Percentiles rank a stretch among this genome's conserved stretches.
These are phyloP conservation scores for Lucinisca nassula DNA, from an alignment of 2,888 invertebrate species.

Conservation along the genomic window DNA sequence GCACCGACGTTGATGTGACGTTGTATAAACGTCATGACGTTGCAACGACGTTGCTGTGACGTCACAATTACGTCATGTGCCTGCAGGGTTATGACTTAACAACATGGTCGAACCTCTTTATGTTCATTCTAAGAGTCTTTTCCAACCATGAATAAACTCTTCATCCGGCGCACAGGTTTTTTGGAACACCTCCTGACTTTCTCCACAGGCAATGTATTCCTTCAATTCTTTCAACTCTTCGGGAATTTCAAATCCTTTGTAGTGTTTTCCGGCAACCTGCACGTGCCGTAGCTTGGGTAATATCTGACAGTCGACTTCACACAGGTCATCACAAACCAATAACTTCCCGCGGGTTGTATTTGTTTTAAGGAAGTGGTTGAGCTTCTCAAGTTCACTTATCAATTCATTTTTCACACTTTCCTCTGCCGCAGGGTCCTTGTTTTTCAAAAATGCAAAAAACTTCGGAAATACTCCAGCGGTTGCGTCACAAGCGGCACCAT, in stretches of 20 bases:
- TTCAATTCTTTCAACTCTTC: conserved; percentile 56
- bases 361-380: conserved; percentile 66
- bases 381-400: conserved; percentile 64
- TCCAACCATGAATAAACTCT: conserved; percentile 78
- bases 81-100: no score
- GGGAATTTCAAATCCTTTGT: conserved; percentile 70
- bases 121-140: conserved; percentile 36
- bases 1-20: no score
- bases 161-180: conserved; percentile 68
- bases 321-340: conserved; percentile 63
- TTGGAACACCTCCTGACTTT: conserved; percentile 58
- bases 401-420: conserved; percentile 61
- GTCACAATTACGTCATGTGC: no score
- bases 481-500: conserved; percentile 30
- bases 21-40: no score
- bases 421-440: conserved; percentile 64
- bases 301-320: conserved; percentile 75
- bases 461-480: conserved; percentile 71
- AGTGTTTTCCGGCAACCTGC: conserved; percentile 71
- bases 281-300: conserved; percentile 76
- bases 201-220: conserved; percentile 64
- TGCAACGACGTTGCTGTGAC: no score
- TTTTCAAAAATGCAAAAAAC: conserved; percentile 73
- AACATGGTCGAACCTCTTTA: no score
- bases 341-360: conserved; percentile 32